These are phyloP conservation scores for Lerista edwardsae DNA, from an alignment of 2,797 vertebrate genomes.

Conservation along the genomic window DNA sequence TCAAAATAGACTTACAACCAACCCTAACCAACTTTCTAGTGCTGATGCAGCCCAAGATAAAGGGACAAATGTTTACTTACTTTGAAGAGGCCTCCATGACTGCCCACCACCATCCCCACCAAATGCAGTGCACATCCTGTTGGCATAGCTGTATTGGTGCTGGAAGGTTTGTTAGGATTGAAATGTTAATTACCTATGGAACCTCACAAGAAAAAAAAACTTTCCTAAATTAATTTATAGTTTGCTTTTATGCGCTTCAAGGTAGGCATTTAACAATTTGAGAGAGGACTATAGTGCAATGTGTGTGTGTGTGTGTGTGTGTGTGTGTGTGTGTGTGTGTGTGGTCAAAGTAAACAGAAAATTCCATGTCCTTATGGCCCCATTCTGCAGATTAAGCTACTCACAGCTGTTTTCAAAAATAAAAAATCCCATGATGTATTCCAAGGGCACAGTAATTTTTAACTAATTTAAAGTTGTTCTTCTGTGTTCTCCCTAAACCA, in stretches of 20 bases:
- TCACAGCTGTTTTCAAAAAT: background rate
- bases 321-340: too few species aligned
- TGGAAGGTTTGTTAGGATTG: too few species aligned
- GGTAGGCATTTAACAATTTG: background rate
- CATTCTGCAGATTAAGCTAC: background rate
- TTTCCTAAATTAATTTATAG: slow-evolving; percentile 17
- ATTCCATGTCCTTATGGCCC: background rate
- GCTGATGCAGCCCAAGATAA: too few species aligned
- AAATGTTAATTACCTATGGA: slow-evolving; percentile 17
- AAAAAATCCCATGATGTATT: background rate
- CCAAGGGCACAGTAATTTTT: background rate
- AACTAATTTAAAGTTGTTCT: slow-evolving; percentile 25
- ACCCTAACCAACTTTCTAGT: background rate
- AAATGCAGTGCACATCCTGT: too few species aligned
- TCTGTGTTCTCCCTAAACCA: background rate
- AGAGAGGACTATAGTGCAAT: background rate
- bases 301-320: too few species aligned
- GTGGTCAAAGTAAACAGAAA: background rate
- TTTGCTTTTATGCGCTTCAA: background rate
- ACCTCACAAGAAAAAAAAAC: slow-evolving; percentile 17
- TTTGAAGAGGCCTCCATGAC: too few species aligned
- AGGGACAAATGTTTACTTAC: too few species aligned
- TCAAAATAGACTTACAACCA: slow-evolving; percentile 20
- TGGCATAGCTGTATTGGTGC: too few species aligned
- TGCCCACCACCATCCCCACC: too few species aligned